Base-by-base conservation (phyloP, 2,888 invertebrate genomes). In the Cremastinae sp. region DNA sequence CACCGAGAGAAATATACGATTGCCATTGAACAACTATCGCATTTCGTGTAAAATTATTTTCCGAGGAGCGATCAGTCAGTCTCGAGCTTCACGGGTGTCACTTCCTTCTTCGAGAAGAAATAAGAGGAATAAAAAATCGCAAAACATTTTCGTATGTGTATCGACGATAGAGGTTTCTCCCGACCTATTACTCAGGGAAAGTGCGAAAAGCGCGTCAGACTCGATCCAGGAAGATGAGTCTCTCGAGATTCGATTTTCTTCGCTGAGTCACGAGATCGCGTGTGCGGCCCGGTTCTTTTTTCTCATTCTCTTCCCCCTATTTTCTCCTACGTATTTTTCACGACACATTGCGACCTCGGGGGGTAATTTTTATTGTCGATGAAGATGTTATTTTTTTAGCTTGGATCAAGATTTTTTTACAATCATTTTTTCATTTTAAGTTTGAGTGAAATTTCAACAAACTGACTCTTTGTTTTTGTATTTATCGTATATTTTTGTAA, bases 201-300 rank as follows among this genome's bases (percentile, higher is more conserved):
- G 81, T 76, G 80, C 72, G 69, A 59, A 59, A 68, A 58, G 28
- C 47, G 45, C 41, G 58, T 54, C 38, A 54, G 41, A 20, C 38
- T 53, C 81, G 76, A 66, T 81, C 79, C 81, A 82, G 83, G 81
- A 84, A 83, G 84, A 86, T 79, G 84, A 84, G 87, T 85, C 88
- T 83, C 88, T 49, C 72, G 87, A 84, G 88, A 84, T 81, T 81
- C 82, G 80, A 83, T 85, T 74, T 83, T 74, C 80, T 79, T 80
- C 84, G 88, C 87, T 84, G 88, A 88, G 86, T 89, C 88, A 88
- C 81, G 83, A 79, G 80, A 81, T 81, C 83, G 83, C 76, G 75
- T 80, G 58, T 14, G 20, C 14, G n/a, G 49, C 49, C 65, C 38
- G 38, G 14, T 38, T 14, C 38, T 16, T n/a, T 38, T 64, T 12